Percentiles rank a stretch among this genome's conserved stretches.
These are phyloP conservation scores for Tridacna gigas DNA, from an alignment of 2,888 invertebrate genomes.

Conservation along the genomic window DNA sequence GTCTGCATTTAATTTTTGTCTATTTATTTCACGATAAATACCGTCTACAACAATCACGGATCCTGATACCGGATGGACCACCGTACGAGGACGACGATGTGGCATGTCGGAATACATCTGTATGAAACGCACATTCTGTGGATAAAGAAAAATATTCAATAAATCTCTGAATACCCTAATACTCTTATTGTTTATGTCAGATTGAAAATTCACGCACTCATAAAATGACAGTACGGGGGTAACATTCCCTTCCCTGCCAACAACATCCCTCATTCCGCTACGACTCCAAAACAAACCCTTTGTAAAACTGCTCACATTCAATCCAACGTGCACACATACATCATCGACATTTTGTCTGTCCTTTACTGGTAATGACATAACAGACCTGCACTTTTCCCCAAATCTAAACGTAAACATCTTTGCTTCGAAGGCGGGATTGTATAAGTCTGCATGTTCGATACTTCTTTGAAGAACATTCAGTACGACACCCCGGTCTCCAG, in stretches of 20 bases:
- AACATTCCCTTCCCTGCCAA: conserved; percentile 18
- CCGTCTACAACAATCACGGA: conserved; percentile 1
- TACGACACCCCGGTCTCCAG: conserved; percentile 37
- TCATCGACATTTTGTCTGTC: neutral
- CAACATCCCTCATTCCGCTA: conserved; percentile 35
- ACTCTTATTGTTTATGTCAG: conserved; percentile 37
- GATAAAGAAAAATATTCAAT: conserved; percentile 11
- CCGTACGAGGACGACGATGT: neutral
- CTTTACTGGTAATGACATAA: conserved; percentile 27
- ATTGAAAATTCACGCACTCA: conserved; percentile 40
- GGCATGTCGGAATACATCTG: conserved; percentile 24
- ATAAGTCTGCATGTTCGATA: neutral
- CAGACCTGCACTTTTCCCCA: conserved; percentile 45
- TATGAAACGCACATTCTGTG: conserved; percentile 17
- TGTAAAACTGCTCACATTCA: conserved; percentile 21
- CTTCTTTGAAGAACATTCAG: conserved; percentile 1
- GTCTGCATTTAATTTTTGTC: conserved; percentile 1
- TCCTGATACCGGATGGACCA: conserved; percentile 17
- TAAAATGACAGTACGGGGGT: conserved; percentile 34
- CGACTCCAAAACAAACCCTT: conserved; percentile 46
- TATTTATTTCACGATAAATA: neutral
- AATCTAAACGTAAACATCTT: conserved; percentile 53
- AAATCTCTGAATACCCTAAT: conserved; percentile 28
- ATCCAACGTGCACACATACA: conserved; percentile 36
- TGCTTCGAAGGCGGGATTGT: conserved; percentile 2